Evolutionary conservation across 2,797 vertebrate species (phyloP).

Genomic region (Gymnocypris eckloni): DNA sequence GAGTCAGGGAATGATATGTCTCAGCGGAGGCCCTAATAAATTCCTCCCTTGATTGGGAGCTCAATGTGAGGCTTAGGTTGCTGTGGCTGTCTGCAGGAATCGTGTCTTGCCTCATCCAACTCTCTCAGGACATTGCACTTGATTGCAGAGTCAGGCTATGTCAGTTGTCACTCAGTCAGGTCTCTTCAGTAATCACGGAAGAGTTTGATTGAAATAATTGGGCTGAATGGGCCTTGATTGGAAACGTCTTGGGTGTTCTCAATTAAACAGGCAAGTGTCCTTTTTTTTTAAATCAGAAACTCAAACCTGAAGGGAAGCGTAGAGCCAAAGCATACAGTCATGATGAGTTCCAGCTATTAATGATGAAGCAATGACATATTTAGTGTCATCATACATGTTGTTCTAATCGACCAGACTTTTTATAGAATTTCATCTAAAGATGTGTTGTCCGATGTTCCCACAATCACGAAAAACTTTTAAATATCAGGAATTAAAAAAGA

Average conservation of each 20-base stretch:
- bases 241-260: conserved; percentile 49
- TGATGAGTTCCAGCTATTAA: neutral
- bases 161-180: conserved; percentile 53
- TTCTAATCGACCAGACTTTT: neutral
- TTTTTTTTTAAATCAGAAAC: conserved; percentile 12
- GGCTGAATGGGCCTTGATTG: conserved; percentile 36
- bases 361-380: neutral
- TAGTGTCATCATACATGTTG: neutral
- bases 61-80: conserved; percentile 60
- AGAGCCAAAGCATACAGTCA: neutral
- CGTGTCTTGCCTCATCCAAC: conserved; percentile 29
- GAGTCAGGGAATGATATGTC: conserved; percentile 49
- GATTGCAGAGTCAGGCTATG: conserved; percentile 34
- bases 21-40: conserved; percentile 58
- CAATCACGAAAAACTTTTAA: neutral
- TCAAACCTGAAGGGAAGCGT: neutral
- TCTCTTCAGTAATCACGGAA: conserved; percentile 48
- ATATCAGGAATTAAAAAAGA: neutral
- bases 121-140: conserved; percentile 28
- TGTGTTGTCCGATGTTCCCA: neutral
- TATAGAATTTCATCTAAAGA: neutral
- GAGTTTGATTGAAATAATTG: conserved; percentile 50
- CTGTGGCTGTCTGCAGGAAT: conserved; percentile 22
- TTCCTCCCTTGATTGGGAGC: conserved; percentile 62
- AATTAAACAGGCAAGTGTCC: conserved; percentile 20